Base-by-base conservation (phyloP, 1,140 invertebrate genomes). In the Drosophila micromelanica region DNA sequence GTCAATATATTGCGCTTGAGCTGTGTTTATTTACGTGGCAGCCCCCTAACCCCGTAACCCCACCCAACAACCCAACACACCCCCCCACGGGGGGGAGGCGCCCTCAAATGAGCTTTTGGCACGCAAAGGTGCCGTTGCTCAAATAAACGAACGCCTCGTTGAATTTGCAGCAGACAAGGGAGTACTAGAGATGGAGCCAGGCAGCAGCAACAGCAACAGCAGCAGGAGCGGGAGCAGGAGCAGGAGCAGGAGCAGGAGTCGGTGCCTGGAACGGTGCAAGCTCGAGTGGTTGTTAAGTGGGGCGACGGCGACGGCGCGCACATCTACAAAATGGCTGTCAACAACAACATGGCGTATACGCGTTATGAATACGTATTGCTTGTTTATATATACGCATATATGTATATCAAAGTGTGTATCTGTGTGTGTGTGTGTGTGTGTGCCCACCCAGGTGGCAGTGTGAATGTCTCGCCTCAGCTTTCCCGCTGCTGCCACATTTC, bases 291-390 rank as follows among this genome's bases (percentile, higher is more conserved):
- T 73, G 70, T 61, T 54, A 57, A 67, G 55, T 60, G 81, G 69
- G 80, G 80, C 71, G 79, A 72, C 32, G 54, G 35, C 72, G 52
- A 73, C 77, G 81, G 62, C 81, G 81, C 81, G 77, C 81, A 86
- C 81, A 86, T 86, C 78, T 86, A 86, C 81, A 86, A 86, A 86
- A 86, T 86, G 81, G 81, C 81, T 86, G 81, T 86, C 81, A 86
- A 86, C 81, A 86, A 86, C 81, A 86, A 86, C 81, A 86, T 86
- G 81, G 81, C 81, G 81, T 86, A 86, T 86, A 86, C 81, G 81
- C 81, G 81, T 86, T 86, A 86, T 86, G 81, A 86, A 86, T 86
- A 86, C 78, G 81, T 84, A 86, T 86, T 86, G 78, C 81, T 86
- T 86, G 78, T 86, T 86, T 86, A 80, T 69, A 68, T 15, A 57